phyloP scores from a whole-genome alignment of 2,113 vertebrate genomes.

The Natator depressus region DNA sequence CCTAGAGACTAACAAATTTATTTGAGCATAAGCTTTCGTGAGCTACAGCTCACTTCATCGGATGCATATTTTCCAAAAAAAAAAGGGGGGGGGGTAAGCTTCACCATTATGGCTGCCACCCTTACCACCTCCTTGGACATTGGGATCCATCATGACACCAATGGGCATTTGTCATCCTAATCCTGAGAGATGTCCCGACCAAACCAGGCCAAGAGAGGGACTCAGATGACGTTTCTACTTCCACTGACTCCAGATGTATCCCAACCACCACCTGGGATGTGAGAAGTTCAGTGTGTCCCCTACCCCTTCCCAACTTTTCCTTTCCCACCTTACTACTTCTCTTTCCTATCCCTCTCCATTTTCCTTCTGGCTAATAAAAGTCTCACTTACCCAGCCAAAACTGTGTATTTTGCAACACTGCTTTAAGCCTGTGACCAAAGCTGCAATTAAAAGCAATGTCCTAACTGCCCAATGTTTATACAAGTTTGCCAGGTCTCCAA shows the following conservation, averaged over 20 bases:
- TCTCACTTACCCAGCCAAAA: not conserved
- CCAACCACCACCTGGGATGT: not conserved
- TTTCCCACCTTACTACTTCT: not conserved
- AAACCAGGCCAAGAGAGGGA: not conserved
- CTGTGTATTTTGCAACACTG: not conserved
- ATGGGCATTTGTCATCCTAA: not conserved
- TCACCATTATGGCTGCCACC: not conserved
- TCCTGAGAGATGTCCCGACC: not conserved
- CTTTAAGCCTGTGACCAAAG: not conserved
- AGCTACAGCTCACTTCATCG: too few relatives aligned
- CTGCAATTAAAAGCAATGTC: not conserved
- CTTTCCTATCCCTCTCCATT: not conserved
- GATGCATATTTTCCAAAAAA: too few relatives aligned
- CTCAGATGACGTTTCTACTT: not conserved
- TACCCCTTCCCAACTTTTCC: not conserved
- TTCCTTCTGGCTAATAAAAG: not conserved
- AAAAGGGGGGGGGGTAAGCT: not conserved
- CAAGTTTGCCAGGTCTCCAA: not conserved
- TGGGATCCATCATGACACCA: not conserved
- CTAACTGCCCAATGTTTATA: not conserved
- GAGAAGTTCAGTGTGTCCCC: not conserved
- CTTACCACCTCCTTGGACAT: not conserved
- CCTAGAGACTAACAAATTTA: too few relatives aligned
- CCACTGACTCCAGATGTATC: not conserved
- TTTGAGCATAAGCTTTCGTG: too few relatives aligned